Conservation (phyloP, 2,888 invertebrate species). For the Brachyopa scutellaris region DNA sequence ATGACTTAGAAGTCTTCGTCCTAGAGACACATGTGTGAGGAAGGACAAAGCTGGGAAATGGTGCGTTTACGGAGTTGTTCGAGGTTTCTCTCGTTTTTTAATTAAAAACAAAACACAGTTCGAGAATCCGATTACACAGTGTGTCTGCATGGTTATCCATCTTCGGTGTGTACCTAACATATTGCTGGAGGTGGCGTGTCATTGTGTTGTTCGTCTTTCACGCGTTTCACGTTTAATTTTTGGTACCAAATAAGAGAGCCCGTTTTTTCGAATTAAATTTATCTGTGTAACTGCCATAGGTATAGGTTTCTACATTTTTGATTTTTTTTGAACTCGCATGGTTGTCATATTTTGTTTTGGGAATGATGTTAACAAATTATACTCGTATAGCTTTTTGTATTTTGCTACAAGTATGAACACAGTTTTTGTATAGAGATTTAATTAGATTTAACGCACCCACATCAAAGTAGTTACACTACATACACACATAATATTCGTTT, state of each 20-base stretch:
- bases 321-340: conserved; percentile 46
- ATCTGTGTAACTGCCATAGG: too few species aligned
- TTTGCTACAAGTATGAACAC: conserved; percentile 22
- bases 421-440: conserved; percentile 26
- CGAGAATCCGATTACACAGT: conserved; percentile 70
- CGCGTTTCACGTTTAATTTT: conserved; percentile 63
- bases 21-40: conserved; percentile 44
- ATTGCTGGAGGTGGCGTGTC: conserved; percentile 65
- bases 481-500: too few species aligned
- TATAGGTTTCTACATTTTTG: too few species aligned
- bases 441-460: conserved; percentile 42
- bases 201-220: conserved; percentile 68
- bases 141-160: conserved; percentile 69
- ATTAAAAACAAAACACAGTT: conserved; percentile 72
- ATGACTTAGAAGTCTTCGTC: conserved; percentile 55
- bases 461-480: conserved; percentile 40
- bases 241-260: conserved; percentile 46
- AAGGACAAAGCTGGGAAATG: conserved; percentile 46
- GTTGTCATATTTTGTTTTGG: conserved; percentile 69
- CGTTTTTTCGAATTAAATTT: conserved; percentile 12
- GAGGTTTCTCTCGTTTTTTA: conserved; percentile 55
- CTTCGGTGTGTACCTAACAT: conserved; percentile 49
- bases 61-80: conserved; percentile 34
- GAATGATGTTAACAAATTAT: conserved; percentile 69
- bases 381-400: conserved; percentile 12